Evolutionary conservation across 2,888 invertebrate genomes (phyloP), one percentile per base, ranked within the genome.

Genomic region (Ceraclea dissimilis): DNA sequence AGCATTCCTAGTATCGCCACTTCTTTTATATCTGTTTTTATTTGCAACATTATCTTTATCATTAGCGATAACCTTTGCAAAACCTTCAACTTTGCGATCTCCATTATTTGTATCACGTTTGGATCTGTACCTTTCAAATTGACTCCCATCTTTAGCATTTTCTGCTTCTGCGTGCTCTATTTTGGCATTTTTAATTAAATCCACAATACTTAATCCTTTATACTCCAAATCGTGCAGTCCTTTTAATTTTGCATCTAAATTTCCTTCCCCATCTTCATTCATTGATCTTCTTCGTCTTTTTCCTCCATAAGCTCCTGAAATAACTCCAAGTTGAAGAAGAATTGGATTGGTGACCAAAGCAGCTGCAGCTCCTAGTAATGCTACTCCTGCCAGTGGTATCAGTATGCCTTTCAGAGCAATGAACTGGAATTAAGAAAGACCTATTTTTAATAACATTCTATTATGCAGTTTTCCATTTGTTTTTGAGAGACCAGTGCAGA

Each of bases 281-380:
- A 21, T 20, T 19, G 61, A 57, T 56, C 84, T 74, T 66, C 79
- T 78, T 66, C 79, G 78, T 63, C 71, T 78, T 57, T 78, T 69
- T 61, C 78, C 72, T 16, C 86, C 87, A n/a, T 85, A 80, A 8
- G 89, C 72, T 16, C 86, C 87, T 16, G 85, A 80, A 8, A 89
- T 76, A 0, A 88, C 85, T 21, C 90, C 89, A 46, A 91, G 77
- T 69, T 90, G 90, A 34, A 91, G 70, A 13, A 91, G 78, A 52
- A 90, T 78, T 2, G 91, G 90, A 71, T 90, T 89, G 63, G 81
- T 81, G 53, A 88, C 85, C 57, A 90, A 73, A 16, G 90, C 84
- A 19, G 90, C 90, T 1, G 90, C 89, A 26, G 89, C 88, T 34
- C 90, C 90, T 49, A 88, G 71, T n/a, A 91, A 76, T 1, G 90